Conservation (phyloP, 2,113 vertebrate species). For the Protobothrops flavoviridis region DNA sequence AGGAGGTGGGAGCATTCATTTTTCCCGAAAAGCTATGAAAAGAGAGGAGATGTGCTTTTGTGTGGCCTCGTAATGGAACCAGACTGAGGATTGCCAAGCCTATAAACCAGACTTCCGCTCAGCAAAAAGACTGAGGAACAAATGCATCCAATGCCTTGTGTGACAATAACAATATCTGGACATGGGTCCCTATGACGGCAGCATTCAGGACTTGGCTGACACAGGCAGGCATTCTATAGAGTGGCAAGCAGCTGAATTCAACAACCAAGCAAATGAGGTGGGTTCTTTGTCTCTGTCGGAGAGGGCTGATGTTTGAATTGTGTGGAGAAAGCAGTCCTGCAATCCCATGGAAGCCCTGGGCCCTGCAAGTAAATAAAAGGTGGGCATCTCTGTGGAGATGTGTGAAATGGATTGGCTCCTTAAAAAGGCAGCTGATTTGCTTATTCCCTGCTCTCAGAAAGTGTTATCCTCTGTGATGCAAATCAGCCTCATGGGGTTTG, state of each 20-base stretch:
- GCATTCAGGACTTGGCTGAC: not conserved
- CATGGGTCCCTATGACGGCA: not conserved
- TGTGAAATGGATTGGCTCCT: slow-evolving; percentile 15
- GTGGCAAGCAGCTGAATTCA: not conserved
- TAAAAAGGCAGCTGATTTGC: not conserved
- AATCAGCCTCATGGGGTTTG: not conserved
- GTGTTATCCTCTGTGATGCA: slow-evolving; percentile 31
- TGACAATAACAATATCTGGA: slow-evolving; percentile 29
- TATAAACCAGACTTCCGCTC: slow-evolving; percentile 19
- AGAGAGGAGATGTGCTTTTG: slow-evolving; percentile 52
- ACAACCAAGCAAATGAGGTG: slow-evolving; percentile 5
- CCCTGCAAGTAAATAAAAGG: slow-evolving; percentile 33
- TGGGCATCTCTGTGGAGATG: slow-evolving; percentile 33
- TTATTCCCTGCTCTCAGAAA: slow-evolving; percentile 12
- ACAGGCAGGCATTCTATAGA: slow-evolving; percentile 39
- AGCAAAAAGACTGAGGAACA: slow-evolving; percentile 40
- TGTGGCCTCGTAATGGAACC: slow-evolving; percentile 28
- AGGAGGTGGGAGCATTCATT: slow-evolving; percentile 24
- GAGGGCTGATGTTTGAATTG: not conserved
- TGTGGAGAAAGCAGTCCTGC: slow-evolving; percentile 9
- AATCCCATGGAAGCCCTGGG: not conserved
- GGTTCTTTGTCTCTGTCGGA: not conserved
- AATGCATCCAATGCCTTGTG: slow-evolving; percentile 16
- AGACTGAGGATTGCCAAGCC: slow-evolving; percentile 5
- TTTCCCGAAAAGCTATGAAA: slow-evolving; percentile 36